These are phyloP conservation scores for Drosophila neutralis DNA, from an alignment of 2,888 invertebrate species.

Conservation along the genomic window DNA sequence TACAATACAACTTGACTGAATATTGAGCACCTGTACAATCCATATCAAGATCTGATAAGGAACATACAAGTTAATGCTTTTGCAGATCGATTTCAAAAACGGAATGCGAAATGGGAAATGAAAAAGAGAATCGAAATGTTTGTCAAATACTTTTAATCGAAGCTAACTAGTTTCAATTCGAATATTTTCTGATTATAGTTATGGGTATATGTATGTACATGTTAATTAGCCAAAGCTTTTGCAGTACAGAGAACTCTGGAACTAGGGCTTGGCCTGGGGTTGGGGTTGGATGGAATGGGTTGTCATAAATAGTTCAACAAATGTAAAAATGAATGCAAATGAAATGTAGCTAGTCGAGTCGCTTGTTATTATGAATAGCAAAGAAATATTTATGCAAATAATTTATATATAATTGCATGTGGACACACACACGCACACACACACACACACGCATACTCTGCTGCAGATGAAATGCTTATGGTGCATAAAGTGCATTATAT, in stretches of 20 bases:
- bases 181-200: not conserved
- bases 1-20: too few species aligned
- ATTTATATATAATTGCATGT: slow-evolving; percentile 8
- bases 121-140: too few species aligned
- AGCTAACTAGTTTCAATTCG: not conserved
- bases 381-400: slow-evolving; percentile 24
- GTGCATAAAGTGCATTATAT: slow-evolving; percentile 60
- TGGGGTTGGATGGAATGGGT: not conserved
- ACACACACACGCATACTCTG: slow-evolving; percentile 1
- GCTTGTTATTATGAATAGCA: slow-evolving; percentile 26
- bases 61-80: too few species aligned
- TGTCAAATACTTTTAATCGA: too few species aligned
- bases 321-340: slow-evolving; percentile 24
- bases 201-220: not conserved
- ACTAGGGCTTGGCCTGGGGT: not conserved
- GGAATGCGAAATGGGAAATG: too few species aligned
- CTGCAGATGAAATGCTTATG: slow-evolving; percentile 38
- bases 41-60: too few species aligned
- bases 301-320: slow-evolving; percentile 17
- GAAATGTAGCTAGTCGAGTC: slow-evolving; percentile 1
- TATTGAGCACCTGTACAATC: too few species aligned
- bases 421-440: not conserved
- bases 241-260: not conserved
- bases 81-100: too few species aligned
- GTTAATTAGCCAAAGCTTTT: not conserved